Evolutionary conservation across 2,113 vertebrate genomes (phyloP).

Genomic region (Hiodon alosoides): DNA sequence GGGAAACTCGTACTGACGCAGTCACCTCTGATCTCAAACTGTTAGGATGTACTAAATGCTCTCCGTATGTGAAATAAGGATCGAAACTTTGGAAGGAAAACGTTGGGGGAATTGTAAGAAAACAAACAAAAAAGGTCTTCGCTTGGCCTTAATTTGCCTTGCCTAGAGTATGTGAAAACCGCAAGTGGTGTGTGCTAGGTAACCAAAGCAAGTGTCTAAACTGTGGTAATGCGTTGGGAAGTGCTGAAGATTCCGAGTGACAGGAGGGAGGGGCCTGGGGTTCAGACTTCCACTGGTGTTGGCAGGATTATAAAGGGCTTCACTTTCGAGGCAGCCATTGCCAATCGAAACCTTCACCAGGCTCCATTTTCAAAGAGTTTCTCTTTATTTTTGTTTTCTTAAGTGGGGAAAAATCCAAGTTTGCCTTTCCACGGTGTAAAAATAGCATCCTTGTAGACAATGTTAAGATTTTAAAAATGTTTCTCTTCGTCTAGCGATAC

Average conservation of each 20-base stretch:
- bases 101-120: slow-evolving; percentile 5
- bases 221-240: slow-evolving; percentile 48
- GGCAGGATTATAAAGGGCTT: slow-evolving; percentile 66
- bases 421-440: slow-evolving; percentile 75
- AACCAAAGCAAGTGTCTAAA: slow-evolving; percentile 80
- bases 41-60: slow-evolving; percentile 28
- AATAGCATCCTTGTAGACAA: slow-evolving; percentile 52
- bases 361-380: slow-evolving; percentile 74
- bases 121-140: slow-evolving; percentile 21
- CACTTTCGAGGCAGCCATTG: slow-evolving; percentile 64
- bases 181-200: slow-evolving; percentile 61
- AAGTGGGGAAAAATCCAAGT: slow-evolving; percentile 65
- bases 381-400: slow-evolving; percentile 52
- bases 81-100: slow-evolving; percentile 17
- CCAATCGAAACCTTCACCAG: slow-evolving; percentile 55
- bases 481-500: slow-evolving; percentile 21
- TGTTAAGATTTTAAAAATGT: slow-evolving; percentile 58
- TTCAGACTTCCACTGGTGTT: slow-evolving; percentile 42
- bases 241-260: slow-evolving; percentile 46
- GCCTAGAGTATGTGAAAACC: slow-evolving; percentile 50
- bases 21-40: slow-evolving; percentile 9
- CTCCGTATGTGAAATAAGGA: slow-evolving; percentile 32
- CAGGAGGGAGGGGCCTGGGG: slow-evolving; percentile 40
- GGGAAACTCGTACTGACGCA: background rate
- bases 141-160: slow-evolving; percentile 62